These are phyloP conservation scores for Accipiter cooperii DNA, from an alignment of 2,113 vertebrate species.

Conservation along the genomic window DNA sequence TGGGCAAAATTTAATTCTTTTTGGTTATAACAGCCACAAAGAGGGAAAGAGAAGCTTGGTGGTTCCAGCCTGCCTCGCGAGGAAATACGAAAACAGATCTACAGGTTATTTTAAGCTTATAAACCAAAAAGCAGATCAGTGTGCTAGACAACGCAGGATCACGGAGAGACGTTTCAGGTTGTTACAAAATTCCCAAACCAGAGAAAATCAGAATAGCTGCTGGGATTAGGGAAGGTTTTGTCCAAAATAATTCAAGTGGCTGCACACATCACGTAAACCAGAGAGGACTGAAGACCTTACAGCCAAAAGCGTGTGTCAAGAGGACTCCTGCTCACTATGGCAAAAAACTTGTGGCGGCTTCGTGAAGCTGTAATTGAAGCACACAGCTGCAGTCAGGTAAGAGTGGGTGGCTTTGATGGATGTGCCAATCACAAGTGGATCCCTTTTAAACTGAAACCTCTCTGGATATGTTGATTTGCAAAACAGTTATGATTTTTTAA, in stretches of 20 bases:
- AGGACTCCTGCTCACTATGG: not conserved
- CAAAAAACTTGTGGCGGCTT: not conserved
- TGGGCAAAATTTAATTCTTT: not conserved
- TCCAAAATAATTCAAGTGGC: not conserved
- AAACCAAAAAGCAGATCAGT: not conserved
- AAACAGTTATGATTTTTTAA: not conserved
- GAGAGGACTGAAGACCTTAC: not conserved
- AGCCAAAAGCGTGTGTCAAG: not conserved
- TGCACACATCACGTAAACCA: fast-evolving
- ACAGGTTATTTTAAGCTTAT: not conserved
- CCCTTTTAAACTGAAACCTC: not conserved
- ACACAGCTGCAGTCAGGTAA: not conserved
- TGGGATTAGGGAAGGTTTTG: not conserved
- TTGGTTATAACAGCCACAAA: not conserved
- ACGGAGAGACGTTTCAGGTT: not conserved
- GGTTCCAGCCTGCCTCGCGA: not conserved
- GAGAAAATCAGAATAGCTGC: not conserved
- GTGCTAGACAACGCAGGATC: not conserved
- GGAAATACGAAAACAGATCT: not conserved
- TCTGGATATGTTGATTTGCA: not conserved
- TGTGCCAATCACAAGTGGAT: not conserved
- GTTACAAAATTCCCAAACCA: not conserved
- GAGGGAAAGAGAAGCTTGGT: not conserved
- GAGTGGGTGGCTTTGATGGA: not conserved
- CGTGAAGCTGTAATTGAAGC: not conserved